Percentiles rank a stretch among this genome's conserved stretches.
phyloP scores from a whole-genome alignment of 2,113 vertebrate genomes.

The Podarcis muralis region DNA sequence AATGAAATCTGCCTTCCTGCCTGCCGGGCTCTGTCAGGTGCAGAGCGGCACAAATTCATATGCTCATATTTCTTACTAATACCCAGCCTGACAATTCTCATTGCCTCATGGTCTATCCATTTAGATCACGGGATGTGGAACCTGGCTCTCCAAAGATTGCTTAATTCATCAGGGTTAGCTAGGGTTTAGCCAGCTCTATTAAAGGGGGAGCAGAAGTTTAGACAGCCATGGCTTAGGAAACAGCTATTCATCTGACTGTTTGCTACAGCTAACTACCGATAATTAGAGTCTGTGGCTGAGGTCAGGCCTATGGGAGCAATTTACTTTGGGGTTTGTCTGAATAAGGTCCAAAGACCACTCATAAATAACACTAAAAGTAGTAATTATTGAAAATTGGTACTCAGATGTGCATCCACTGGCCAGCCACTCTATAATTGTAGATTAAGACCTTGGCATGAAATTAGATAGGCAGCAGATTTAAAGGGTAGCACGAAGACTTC shows the following conservation, averaged over 20 bases:
- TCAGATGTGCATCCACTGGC: conserved; percentile 11
- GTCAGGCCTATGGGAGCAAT: conserved; percentile 30
- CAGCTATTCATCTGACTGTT: conserved; percentile 28
- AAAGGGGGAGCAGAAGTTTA: conserved; percentile 43
- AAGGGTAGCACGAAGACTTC: conserved; percentile 8
- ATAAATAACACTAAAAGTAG: conserved; percentile 18
- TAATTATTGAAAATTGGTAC: not conserved
- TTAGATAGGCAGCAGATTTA: conserved; percentile 21
- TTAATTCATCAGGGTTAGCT: conserved; percentile 57
- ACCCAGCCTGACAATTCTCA: conserved; percentile 36
- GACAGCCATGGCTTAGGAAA: conserved; percentile 26
- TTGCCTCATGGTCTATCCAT: conserved; percentile 44
- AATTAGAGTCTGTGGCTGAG: conserved; percentile 46
- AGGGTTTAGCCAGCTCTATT: conserved; percentile 44
- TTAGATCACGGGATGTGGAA: conserved; percentile 45
- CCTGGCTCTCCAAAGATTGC: conserved; percentile 57
- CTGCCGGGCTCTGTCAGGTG: conserved; percentile 44
- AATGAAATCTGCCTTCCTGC: conserved; percentile 38
- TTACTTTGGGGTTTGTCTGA: conserved; percentile 7
- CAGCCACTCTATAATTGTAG: conserved; percentile 29
- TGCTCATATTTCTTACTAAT: conserved; percentile 44
- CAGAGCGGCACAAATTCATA: conserved; percentile 39
- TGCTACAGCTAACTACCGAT: conserved; percentile 29
- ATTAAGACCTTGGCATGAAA: conserved; percentile 39
- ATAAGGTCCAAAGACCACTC: conserved; percentile 12